Evolutionary conservation across 2,113 vertebrate species (phyloP), one percentile per base, ranked within the genome.

Genomic region (Callochromis pleurospilus): DNA sequence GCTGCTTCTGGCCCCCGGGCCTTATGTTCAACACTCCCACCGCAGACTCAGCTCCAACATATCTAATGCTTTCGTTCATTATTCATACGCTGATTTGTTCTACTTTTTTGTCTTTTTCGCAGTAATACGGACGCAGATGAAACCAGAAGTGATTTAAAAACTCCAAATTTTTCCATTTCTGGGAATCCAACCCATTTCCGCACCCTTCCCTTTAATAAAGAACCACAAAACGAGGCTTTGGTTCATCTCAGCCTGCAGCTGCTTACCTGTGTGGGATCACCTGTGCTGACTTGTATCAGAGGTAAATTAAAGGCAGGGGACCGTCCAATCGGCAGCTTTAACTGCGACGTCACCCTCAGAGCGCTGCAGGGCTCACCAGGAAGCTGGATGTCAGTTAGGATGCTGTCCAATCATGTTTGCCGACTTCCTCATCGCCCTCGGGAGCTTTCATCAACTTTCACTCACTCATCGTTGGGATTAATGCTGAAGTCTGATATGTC

Each of bases 261-360:
- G 49, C 77, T 29, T 45, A 82, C 89, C 85, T 86, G 91, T 75
- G 85, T 24, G 79, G 21, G 75, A 68, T 86, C 90, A 80, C 88
- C 86, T 93, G 92, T 89, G 84, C 91, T 9, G 86, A 91, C 92
- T 88, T 81, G 92, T 49, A 86, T 84, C 81, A 11, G 33, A 77
- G 62, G 56, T 13, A 21, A 81, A 91, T 90, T 85, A 90, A 88
- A 87, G 82, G 83, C 82, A 24, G 89, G 51, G 38, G 62, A 77
- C 51, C 0, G 29, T 83, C 75, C 83, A 38, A 89, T 87, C 42
- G 2, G 49, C 80, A 47, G 49, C 54, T 87, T 77, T 55, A 4
- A 54, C 83, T 11, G 12, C 33, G 3, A 79, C 84, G 58, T 83
- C 86, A 81, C 45, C 49, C 54, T 68, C 19, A 2, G 21, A 45